Evolutionary conservation across 2,797 vertebrate genomes (phyloP), one percentile per base, ranked within the genome.

Genomic region (Monodelphis domestica): DNA sequence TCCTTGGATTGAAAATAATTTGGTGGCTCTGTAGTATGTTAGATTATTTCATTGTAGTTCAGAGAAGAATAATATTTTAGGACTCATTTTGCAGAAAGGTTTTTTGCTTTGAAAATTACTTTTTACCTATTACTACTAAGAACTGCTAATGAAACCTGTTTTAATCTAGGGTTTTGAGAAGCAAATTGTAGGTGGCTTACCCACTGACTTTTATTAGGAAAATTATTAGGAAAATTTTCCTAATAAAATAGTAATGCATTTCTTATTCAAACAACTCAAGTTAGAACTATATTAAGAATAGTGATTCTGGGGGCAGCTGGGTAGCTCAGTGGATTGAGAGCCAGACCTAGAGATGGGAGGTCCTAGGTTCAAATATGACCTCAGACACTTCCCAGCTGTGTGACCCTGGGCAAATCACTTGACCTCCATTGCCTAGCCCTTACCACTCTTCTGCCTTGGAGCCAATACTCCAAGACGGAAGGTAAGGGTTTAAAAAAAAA

Each of bases 1-100:
- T 94, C 88, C 15, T 78, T 53, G 53, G 53, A 12, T 92, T 94
- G 52, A 87, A 91, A 89, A 45, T 89, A 50, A 89, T 78, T 93
- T 33, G 84, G 1, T 89, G 88, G 30, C 53, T 95, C 92, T 29
- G 33, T 78, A 10, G n/a, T 17, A 78, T 45, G 63, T 78, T 45
- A 45, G 6, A 24, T 78, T 45, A 24, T 78, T 78, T 45, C 21
- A 12, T 78, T 78, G 63, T 78, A 78, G 38, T 90, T 95, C 89
- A 63, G 54, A 55, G 84, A 92, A 89, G 38, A 87, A 53, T n/a
- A 21, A 53, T 53, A 78, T 93, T 92, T 7, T 92, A 92, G 92
- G 53, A 78, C 78, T 45, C 38, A 52, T 0, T 30, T 94, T 88
- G 53, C 14, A 24, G 21, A 90, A 33, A 12, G 70, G 33, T 28